These are phyloP conservation scores for Clarias pachynema DNA, from an alignment of 2,797 vertebrate genomes.

Conservation along the genomic window DNA sequence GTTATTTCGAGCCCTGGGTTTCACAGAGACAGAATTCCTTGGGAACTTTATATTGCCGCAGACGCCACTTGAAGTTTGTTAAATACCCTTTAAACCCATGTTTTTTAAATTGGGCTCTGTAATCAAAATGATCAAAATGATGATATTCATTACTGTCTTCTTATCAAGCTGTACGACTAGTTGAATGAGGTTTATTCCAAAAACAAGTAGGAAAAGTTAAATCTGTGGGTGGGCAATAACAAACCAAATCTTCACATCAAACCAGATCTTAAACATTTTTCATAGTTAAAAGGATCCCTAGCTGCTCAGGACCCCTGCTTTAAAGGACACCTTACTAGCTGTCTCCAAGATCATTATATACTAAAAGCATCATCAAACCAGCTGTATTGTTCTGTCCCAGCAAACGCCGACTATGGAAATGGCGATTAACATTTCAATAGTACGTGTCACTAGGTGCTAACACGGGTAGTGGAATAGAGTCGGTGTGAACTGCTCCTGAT, in stretches of 20 bases:
- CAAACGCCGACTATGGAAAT: constrained; percentile 60
- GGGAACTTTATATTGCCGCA: constrained; percentile 27
- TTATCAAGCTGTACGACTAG: not conserved
- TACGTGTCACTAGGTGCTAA: constrained; percentile 70
- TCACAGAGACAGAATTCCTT: not conserved
- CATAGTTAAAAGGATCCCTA: not conserved
- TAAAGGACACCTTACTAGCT: constrained; percentile 41
- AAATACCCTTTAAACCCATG: constrained; percentile 33
- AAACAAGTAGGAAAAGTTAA: not conserved
- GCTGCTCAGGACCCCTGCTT: not conserved
- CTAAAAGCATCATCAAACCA: constrained; percentile 40
- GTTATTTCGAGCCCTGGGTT: constrained; percentile 29
- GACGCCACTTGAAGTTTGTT: constrained; percentile 43
- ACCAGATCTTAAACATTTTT: not conserved
- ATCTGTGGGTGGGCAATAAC: not conserved
- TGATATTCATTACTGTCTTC: not conserved
- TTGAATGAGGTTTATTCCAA: not conserved
- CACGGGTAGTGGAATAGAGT: constrained; percentile 48
- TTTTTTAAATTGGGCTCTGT: not conserved
- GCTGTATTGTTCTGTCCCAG: constrained; percentile 7
- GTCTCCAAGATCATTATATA: constrained; percentile 32
- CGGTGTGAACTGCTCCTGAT: constrained; percentile 8
- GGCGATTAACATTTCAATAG: constrained; percentile 77
- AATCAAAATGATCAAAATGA: not conserved
- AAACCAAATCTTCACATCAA: not conserved